These are phyloP conservation scores for Schizopygopsis malacanthus DNA, from an alignment of 2,797 vertebrate species.

Conservation along the genomic window DNA sequence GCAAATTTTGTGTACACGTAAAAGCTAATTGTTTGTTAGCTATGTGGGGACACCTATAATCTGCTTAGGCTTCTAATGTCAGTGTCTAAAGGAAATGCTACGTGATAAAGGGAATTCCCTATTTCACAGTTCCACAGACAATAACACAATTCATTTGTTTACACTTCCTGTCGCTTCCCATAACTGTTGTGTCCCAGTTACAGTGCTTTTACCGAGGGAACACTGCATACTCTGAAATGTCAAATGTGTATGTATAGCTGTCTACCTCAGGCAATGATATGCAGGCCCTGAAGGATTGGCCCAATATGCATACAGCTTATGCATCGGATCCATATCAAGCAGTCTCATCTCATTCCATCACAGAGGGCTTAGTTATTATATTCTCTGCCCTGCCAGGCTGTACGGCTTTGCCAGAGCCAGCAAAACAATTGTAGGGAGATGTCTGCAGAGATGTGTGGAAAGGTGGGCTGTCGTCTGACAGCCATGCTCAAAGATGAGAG, in stretches of 20 bases:
- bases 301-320: slow-evolving; percentile 48
- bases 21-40: slow-evolving; percentile 6
- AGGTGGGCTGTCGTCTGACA: slow-evolving; percentile 57
- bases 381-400: slow-evolving; percentile 46
- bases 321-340: slow-evolving; percentile 57
- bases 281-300: slow-evolving; percentile 47
- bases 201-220: slow-evolving; percentile 63
- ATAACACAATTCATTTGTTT: slow-evolving; percentile 62
- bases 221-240: slow-evolving; percentile 61
- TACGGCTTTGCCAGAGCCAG: slow-evolving; percentile 49
- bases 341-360: slow-evolving; percentile 33
- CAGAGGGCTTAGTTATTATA: slow-evolving; percentile 51
- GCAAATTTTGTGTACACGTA: not conserved
- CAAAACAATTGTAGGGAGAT: slow-evolving; percentile 55
- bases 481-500: slow-evolving; percentile 48
- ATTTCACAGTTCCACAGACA: slow-evolving; percentile 55
- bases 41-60: not conserved
- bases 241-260: slow-evolving; percentile 59
- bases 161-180: slow-evolving; percentile 48
- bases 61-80: not conserved
- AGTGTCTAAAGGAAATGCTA: slow-evolving; percentile 1
- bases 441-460: slow-evolving; percentile 49
- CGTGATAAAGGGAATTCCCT: slow-evolving; percentile 48
- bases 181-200: slow-evolving; percentile 54
- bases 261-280: slow-evolving; percentile 60